Conservation (phyloP, 2,113 vertebrate genomes). For the Prionailurus viverrinus region DNA sequence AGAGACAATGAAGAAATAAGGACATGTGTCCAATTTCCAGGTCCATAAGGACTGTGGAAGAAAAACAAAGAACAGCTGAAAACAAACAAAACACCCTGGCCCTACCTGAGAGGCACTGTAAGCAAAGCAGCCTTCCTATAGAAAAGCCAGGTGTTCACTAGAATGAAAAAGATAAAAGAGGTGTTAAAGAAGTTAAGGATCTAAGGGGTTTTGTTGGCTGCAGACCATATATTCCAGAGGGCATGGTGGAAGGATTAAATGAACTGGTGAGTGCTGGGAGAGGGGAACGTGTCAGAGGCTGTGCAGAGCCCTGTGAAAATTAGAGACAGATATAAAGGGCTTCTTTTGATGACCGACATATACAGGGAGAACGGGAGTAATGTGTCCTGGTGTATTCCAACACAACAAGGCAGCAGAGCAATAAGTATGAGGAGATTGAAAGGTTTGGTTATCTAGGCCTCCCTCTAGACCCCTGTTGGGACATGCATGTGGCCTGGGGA, state of each 20-base stretch:
- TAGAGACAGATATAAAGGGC: background rate
- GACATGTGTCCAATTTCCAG: background rate
- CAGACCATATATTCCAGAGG: background rate
- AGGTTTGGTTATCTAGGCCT: background rate
- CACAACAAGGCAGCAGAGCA: background rate
- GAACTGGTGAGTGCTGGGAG: background rate
- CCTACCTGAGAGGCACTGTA: background rate
- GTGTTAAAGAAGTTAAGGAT: background rate
- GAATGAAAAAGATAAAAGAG: background rate
- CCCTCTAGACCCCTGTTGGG: background rate
- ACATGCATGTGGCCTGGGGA: background rate
- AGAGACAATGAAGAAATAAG: background rate
- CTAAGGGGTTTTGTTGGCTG: background rate
- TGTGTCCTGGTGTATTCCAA: background rate
- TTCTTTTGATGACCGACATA: background rate
- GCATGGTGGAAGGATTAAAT: background rate
- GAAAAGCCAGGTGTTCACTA: background rate
- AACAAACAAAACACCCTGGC: background rate
- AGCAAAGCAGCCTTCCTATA: background rate
- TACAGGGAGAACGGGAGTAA: background rate
- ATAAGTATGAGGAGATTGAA: background rate
- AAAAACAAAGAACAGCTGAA: background rate
- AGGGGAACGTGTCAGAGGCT: background rate
- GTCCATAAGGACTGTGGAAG: background rate
- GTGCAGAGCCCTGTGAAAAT: background rate